These are phyloP conservation scores for Cololabis saira DNA, from an alignment of 2,113 vertebrate species.

Conservation along the genomic window DNA sequence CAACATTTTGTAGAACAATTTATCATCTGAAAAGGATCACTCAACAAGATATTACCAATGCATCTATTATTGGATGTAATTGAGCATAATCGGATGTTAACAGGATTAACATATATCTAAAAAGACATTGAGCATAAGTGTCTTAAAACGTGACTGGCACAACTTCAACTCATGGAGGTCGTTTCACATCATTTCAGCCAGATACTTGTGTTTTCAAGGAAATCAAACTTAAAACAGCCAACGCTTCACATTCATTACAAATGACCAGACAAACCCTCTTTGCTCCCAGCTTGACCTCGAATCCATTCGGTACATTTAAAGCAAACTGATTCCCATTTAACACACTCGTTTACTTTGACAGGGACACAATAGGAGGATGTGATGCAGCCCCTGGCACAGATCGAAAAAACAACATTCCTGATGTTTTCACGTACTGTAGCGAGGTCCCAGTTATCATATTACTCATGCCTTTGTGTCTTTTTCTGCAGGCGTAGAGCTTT, in stretches of 20 bases:
- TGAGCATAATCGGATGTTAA: slow-evolving; percentile 13
- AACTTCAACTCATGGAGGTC: slow-evolving; percentile 14
- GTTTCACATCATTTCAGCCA: slow-evolving; percentile 14
- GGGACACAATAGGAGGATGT: slow-evolving; percentile 54
- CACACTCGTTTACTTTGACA: slow-evolving; percentile 53
- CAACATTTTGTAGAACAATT: slow-evolving; percentile 27
- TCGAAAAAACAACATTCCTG: slow-evolving; percentile 59
- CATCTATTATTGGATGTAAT: slow-evolving; percentile 12
- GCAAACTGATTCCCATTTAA: slow-evolving; percentile 46
- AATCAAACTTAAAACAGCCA: slow-evolving; percentile 12
- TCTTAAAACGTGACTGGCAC: slow-evolving; percentile 31
- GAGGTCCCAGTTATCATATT: slow-evolving; percentile 66
- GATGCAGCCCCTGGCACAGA: slow-evolving; percentile 48
- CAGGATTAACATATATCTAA: slow-evolving; percentile 11
- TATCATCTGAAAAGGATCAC: slow-evolving; percentile 20
- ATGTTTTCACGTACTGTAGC: slow-evolving; percentile 56
- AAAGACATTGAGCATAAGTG: slow-evolving; percentile 18
- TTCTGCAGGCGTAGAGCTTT: slow-evolving; percentile 69
- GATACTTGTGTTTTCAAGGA: slow-evolving; percentile 18
- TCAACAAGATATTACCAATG: slow-evolving; percentile 6
- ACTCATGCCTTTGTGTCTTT: slow-evolving; percentile 68
- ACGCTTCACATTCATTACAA: slow-evolving; percentile 20
- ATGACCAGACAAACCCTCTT: slow-evolving; percentile 56
- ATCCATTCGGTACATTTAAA: slow-evolving; percentile 30
- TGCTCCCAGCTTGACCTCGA: slow-evolving; percentile 51